phyloP scores from a whole-genome alignment of 2,888 invertebrate genomes.

The Sepiola atlantica region DNA sequence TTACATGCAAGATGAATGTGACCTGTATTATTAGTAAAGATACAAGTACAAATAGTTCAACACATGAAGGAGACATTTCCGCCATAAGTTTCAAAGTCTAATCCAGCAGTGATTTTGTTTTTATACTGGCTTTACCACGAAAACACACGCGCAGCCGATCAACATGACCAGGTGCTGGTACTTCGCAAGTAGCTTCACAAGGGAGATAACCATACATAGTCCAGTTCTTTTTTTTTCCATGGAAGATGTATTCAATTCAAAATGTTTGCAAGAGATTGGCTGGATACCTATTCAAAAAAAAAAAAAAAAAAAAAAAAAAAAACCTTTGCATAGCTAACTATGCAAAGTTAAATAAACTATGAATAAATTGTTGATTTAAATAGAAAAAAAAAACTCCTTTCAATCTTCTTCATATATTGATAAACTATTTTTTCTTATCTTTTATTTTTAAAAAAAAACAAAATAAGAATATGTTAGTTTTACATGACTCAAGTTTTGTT shows the following conservation, averaged over 20 bases:
- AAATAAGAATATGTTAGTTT: background rate
- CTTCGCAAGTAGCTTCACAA: background rate
- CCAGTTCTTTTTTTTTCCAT: background rate
- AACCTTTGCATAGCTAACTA: background rate
- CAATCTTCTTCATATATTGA: background rate
- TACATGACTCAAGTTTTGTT: background rate
- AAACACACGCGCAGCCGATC: background rate
- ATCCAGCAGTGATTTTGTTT: background rate
- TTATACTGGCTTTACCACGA: background rate
- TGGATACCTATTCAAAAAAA: background rate
- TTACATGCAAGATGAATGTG: background rate
- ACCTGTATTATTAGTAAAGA: background rate
- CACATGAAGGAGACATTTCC: background rate
- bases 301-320: background rate
- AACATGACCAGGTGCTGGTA: background rate
- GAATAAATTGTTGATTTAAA: slow-evolving; percentile 7
- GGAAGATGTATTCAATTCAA: background rate
- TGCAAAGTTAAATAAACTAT: background rate
- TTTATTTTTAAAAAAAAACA: background rate
- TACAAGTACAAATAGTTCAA: slow-evolving; percentile 16
- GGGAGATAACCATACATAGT: slow-evolving; percentile 21
- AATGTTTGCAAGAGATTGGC: background rate
- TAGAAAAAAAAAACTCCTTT: background rate
- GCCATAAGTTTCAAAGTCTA: background rate
- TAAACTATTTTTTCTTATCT: background rate